A percentile compares a stretch with the other conserved stretches of the same genome.
Conservation (phyloP, 1,140 invertebrate genomes). For the Ceratina calcarata region DNA sequence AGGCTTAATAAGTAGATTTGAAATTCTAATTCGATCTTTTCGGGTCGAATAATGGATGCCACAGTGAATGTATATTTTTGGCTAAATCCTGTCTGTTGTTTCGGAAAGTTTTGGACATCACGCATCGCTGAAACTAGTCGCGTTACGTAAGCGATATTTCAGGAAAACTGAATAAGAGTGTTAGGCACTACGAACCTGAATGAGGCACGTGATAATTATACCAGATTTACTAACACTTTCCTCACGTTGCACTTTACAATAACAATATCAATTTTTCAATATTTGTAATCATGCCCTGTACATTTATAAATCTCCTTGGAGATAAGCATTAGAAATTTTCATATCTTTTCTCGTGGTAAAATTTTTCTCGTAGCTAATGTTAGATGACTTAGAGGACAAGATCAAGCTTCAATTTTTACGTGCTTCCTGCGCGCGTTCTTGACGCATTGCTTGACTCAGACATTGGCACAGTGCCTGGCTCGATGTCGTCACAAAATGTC, state of each 20-base stretch:
- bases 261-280: too few relatives aligned
- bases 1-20: background rate
- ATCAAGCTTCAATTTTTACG: slow-evolving; percentile 34
- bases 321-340: too few relatives aligned
- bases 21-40: background rate
- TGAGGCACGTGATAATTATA: slow-evolving; percentile 45
- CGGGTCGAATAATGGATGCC: too few relatives aligned
- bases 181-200: slow-evolving; percentile 2
- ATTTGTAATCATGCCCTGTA: background rate
- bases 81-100: background rate
- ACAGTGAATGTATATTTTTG: background rate
- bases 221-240: background rate
- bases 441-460: slow-evolving; percentile 47
- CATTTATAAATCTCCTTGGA: too few relatives aligned
- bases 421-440: slow-evolving; percentile 43
- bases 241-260: too few relatives aligned
- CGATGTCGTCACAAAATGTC: slow-evolving; percentile 49
- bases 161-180: slow-evolving; percentile 40
- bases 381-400: slow-evolving; percentile 15
- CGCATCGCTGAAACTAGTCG: background rate
- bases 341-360: background rate
- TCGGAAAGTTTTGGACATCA: background rate
- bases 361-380: slow-evolving; percentile 14
- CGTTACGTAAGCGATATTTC: slow-evolving; percentile 43
- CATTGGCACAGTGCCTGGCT: slow-evolving; percentile 53